Base-by-base conservation (phyloP, 2,113 vertebrate species). In the Raja brachyura region DNA sequence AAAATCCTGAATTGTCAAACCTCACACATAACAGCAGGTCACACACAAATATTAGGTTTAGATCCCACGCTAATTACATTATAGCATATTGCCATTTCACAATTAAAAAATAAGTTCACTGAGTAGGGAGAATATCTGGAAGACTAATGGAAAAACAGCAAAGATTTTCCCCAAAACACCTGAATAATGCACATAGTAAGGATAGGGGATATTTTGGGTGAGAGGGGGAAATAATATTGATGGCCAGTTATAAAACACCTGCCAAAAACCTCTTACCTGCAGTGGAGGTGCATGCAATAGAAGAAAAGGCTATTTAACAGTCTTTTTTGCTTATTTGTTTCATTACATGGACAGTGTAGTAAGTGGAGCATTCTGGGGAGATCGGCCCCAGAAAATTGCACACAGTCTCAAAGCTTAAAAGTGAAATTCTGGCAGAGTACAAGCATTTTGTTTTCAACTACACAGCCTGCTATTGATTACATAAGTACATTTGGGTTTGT, bases 121-220 rank as follows among this genome's bases (percentile, higher is more conserved):
- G 28, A 86, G 83, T 66, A 63, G n/a, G 16, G n/a, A 88, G 59
- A 31, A 63, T 88, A 88, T 4, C 83, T 63, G 83, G 83, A 88
- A 88, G 83, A n/a, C 83, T 56, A 83, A 25, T n/a, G 54, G 56
- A 86, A n/a, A 18, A 86, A 86, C 81, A 86, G 81, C 54, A 61
- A 86, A 14, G 54, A 28, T 54, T 81, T 22, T 39, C 59, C n/a
- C n/a, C 33, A 48, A 48, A 88, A 66, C n/a, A 86, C 59, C 22
- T n/a, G 22, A n/a, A 77, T 77, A 63, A 16, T 86, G 54, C 4
- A n/a, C 10, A 61, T 61, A n/a, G 81, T 59, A 59, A 28, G 8
- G 14, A 73, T 77, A 6, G 56, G 28, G 11, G 28, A 25, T 20
- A 73, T 22, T 73, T 16, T 73, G 18, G n/a, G 78, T 16, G 14